Conservation (phyloP, 2,888 invertebrate species). For the Boloria euphrosyne region DNA sequence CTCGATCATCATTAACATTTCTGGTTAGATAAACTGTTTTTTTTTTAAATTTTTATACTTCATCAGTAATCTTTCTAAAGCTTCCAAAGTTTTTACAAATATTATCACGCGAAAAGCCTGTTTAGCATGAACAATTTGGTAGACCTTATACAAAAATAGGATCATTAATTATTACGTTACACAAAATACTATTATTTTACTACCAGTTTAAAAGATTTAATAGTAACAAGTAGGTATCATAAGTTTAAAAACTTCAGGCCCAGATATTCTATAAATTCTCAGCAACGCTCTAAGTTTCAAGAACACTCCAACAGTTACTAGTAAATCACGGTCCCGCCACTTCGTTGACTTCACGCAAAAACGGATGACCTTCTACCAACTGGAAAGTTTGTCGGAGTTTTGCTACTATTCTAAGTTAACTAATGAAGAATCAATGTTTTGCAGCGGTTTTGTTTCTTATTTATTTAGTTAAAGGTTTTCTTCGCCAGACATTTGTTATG, state of each 20-base stretch:
- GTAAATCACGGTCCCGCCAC: slow-evolving; percentile 29
- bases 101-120: too few species aligned
- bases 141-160: too few species aligned
- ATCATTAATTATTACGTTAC: not conserved
- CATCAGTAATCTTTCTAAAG: too few species aligned
- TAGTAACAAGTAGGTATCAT: slow-evolving; percentile 8
- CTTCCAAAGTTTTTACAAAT: too few species aligned
- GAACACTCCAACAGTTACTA: slow-evolving; percentile 26
- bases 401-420: slow-evolving; percentile 21
- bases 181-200: not conserved
- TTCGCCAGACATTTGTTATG: not conserved
- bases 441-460: slow-evolving; percentile 6
- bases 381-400: slow-evolving; percentile 14
- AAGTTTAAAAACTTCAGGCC: slow-evolving; percentile 27
- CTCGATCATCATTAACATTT: too few species aligned
- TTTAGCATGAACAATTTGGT: too few species aligned
- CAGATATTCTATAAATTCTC: slow-evolving; percentile 30
- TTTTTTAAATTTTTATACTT: too few species aligned
- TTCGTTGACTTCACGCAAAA: slow-evolving; percentile 27
- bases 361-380: slow-evolving; percentile 22
- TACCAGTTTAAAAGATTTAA: not conserved
- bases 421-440: slow-evolving; percentile 28
- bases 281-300: slow-evolving; percentile 22
- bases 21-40: too few species aligned
- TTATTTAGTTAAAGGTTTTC: slow-evolving; percentile 6